Conservation (phyloP, 2,113 vertebrate genomes). For the Larimichthys polyactis region DNA sequence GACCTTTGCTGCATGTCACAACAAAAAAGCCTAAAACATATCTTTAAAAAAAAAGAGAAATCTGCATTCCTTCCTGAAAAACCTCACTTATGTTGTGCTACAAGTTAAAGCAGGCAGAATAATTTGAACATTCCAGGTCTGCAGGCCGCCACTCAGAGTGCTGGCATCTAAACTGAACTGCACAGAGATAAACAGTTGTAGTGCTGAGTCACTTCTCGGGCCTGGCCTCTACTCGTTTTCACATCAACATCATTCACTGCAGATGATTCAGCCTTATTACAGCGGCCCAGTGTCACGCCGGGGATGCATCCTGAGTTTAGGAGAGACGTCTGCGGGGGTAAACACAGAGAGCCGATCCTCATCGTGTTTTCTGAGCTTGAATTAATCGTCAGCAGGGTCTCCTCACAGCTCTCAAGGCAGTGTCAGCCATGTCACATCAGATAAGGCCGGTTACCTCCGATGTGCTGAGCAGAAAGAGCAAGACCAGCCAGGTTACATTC, state of each 20-base stretch:
- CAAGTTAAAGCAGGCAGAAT: conserved; percentile 28
- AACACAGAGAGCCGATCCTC: conserved; percentile 64
- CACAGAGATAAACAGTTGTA: conserved; percentile 51
- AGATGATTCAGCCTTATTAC: conserved; percentile 65
- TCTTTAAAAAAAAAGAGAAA: too few species aligned
- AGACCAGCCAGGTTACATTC: conserved; percentile 64
- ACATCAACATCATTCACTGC: conserved; percentile 40
- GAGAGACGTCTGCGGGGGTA: conserved; percentile 60
- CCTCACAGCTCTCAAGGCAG: conserved; percentile 69
- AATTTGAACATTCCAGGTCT: not conserved
- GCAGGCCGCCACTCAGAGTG: not conserved
- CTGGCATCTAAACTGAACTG: conserved; percentile 41
- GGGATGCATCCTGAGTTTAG: conserved; percentile 55
- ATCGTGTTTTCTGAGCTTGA: conserved; percentile 47
- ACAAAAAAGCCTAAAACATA: too few species aligned
- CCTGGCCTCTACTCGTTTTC: conserved; percentile 50
- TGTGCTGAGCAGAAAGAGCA: conserved; percentile 64
- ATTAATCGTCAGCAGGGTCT: conserved; percentile 69
- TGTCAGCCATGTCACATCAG: conserved; percentile 71
- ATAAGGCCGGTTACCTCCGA: conserved; percentile 63
- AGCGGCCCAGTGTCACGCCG: conserved; percentile 31
- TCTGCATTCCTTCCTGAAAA: not conserved
- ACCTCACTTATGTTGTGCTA: not conserved
- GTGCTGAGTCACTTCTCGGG: conserved; percentile 58
- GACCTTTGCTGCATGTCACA: too few species aligned